These are phyloP conservation scores for Sternarchorhynchus goeldii DNA, from an alignment of 2,797 vertebrate species.

Conservation along the genomic window DNA sequence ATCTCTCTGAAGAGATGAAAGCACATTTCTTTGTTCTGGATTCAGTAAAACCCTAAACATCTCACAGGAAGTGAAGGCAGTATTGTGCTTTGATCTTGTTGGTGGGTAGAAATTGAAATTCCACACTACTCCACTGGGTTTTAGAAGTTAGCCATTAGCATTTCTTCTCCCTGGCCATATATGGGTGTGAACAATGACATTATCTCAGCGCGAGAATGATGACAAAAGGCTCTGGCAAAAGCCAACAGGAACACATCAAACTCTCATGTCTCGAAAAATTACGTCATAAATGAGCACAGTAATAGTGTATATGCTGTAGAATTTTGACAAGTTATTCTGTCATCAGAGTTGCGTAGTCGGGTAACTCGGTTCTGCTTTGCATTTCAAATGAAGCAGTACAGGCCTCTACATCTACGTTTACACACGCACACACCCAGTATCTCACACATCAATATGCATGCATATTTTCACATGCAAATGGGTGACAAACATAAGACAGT, in stretches of 20 bases:
- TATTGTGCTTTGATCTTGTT: neutral
- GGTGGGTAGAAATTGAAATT: constrained; percentile 23
- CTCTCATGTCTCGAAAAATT: too few species aligned
- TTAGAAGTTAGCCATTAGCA: constrained; percentile 26
- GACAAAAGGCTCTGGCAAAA: neutral
- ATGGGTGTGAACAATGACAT: constrained; percentile 33
- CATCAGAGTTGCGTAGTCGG: constrained; percentile 29
- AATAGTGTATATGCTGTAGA: too few species aligned
- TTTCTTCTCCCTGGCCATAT: neutral
- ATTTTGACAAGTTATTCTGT: neutral
- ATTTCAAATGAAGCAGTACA: constrained; percentile 51
- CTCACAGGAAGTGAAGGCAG: too few species aligned
- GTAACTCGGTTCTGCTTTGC: constrained; percentile 53
- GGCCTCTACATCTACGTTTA: constrained; percentile 3
- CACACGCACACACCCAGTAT: neutral
- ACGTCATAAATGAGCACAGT: too few species aligned
- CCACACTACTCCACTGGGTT: constrained; percentile 15
- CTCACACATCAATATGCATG: neutral
- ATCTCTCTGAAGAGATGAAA: too few species aligned
- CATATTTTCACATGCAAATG: too few species aligned
- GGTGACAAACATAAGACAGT: too few species aligned
- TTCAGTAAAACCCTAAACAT: too few species aligned
- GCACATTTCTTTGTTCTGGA: too few species aligned
- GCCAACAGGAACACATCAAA: too few species aligned
- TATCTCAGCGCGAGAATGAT: neutral